Base-by-base conservation (phyloP, 2,888 invertebrate genomes). In the Scaptodrosophila latifasciaeformis region DNA sequence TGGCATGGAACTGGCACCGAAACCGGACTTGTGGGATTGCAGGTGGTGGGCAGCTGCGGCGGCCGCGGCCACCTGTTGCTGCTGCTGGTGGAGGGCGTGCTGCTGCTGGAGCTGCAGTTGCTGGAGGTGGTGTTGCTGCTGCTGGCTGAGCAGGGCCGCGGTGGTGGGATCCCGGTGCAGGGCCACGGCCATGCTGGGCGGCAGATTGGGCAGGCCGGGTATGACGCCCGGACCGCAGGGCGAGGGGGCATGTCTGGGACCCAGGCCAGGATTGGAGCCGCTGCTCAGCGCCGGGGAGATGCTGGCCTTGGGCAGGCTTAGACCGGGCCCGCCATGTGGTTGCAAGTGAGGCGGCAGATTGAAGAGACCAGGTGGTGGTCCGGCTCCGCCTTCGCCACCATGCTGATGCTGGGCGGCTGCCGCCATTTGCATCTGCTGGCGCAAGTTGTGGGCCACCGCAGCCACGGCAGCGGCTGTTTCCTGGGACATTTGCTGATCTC, bases 401-500 rank as follows among this genome's bases (percentile, higher is more conserved):
- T 82, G 80, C 54, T 83, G 78, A 59, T 85, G 84, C 60, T 84
- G 84, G 67, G 90, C 88, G 7, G 90, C 91, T 3, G 91, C 91
- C 0, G 93, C 93, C 84, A 87, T 84, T 77, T 87, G 87, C 93
- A 95, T 94, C 86, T 95, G 95, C 69, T 95, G 94, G 46, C 94
- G 90, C 54, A 95, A 88, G 37, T 93, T 93, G 87, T 94, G 94
- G 12, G 95, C 95, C 50, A 95, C 94, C 13, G 93, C 93, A 9
- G 94, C 94, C 34, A 94, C 94, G 30, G 95, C 95, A 29, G 94
- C 94, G 46, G 94, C 93, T 13, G 94, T 93, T 9, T 90, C 90
- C 46, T 91, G 91, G 2, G 91, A 91, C 84, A 87, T 85, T 48
- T 86, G 88, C 45, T 86, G 87, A 10, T 82, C 81, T 12, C 70